Evolutionary conservation across 2,113 vertebrate species (phyloP).

Genomic region (Lepus europaeus): DNA sequence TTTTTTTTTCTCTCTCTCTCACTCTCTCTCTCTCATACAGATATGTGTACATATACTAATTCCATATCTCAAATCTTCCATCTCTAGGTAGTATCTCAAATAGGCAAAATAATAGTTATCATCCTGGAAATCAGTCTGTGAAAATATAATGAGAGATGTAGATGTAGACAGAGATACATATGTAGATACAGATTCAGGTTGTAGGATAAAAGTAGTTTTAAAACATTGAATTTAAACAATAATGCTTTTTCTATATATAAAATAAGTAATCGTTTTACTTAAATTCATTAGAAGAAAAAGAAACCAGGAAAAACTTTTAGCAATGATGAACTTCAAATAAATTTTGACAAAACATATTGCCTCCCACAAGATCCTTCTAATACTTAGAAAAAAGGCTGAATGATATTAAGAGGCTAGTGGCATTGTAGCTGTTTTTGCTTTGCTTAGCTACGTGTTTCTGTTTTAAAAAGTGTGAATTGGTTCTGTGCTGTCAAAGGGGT

Average conservation of each 20-base stretch:
- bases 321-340: not conserved
- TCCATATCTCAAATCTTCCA: not conserved
- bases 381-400: not conserved
- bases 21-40: not conserved
- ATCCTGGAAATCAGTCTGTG: not conserved
- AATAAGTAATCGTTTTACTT: not conserved
- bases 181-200: not conserved
- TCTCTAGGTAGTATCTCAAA: not conserved
- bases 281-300: not conserved
- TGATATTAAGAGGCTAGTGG: not conserved
- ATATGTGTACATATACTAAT: not conserved
- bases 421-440: not conserved
- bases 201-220: conserved; percentile 6
- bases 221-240: conserved; percentile 23
- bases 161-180: too few relatives aligned
- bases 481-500: not conserved
- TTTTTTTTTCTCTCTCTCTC: not conserved
- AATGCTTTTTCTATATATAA: conserved; percentile 9
- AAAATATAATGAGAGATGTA: not conserved
- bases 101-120: not conserved
- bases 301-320: not conserved
- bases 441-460: not conserved
- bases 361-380: not conserved
- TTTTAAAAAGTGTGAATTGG: not conserved
- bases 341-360: not conserved